A percentile compares a stretch with the other conserved stretches of the same genome.
These are phyloP conservation scores for Ceryle rudis DNA, from an alignment of 2,797 vertebrate genomes.

Conservation along the genomic window DNA sequence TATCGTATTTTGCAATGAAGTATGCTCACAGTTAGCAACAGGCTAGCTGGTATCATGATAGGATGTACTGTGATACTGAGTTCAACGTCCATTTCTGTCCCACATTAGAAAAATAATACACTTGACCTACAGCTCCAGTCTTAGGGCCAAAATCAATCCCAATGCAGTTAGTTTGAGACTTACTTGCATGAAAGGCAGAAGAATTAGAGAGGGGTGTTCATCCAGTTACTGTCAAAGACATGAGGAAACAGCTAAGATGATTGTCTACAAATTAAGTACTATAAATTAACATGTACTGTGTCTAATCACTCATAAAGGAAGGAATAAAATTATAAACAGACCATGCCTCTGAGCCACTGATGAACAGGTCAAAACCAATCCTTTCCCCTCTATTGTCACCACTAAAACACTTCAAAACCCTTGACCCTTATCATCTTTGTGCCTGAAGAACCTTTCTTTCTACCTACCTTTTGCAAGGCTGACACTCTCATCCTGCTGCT, in stretches of 20 bases:
- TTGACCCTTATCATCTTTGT: background rate
- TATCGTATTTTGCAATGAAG: background rate
- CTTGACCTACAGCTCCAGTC: background rate
- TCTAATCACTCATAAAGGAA: background rate
- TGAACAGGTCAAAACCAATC: background rate
- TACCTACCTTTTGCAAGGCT: background rate
- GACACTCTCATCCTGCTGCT: background rate
- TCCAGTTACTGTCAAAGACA: background rate
- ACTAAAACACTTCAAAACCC: background rate
- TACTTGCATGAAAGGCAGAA: background rate
- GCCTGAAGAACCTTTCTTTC: background rate
- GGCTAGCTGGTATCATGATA: background rate
- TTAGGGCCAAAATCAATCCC: background rate
- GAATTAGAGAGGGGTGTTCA: background rate
- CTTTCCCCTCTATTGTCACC: background rate
- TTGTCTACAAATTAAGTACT: background rate
- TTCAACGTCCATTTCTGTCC: background rate
- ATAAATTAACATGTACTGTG: background rate
- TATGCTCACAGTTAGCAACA: background rate
- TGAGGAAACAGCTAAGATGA: background rate
- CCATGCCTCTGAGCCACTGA: background rate
- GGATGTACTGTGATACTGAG: background rate
- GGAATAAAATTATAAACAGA: background rate
- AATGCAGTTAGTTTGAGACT: background rate
- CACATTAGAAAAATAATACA: background rate